phyloP scores from a whole-genome alignment of 2,797 vertebrate species.

The Hoplostethus mediterraneus region DNA sequence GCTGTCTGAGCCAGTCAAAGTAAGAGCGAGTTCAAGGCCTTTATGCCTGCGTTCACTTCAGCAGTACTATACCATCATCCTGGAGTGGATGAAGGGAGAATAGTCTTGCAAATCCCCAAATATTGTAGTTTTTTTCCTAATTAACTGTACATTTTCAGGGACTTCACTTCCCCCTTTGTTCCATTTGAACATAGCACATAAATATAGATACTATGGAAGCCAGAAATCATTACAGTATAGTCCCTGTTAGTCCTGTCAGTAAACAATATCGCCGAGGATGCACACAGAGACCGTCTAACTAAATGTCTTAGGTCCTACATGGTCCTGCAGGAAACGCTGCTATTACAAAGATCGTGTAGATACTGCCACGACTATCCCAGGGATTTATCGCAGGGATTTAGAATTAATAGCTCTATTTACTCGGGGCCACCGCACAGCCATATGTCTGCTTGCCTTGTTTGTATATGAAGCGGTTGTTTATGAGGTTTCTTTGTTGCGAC shows the following conservation, averaged over 20 bases:
- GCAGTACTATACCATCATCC: too few species aligned
- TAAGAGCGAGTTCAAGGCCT: neutral
- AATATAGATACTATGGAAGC: too few species aligned
- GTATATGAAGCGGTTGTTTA: slow-evolving; percentile 44
- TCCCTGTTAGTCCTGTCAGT: too few species aligned
- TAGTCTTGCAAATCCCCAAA: too few species aligned
- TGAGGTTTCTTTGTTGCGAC: slow-evolving; percentile 34
- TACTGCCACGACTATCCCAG: slow-evolving; percentile 10
- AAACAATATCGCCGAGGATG: too few species aligned
- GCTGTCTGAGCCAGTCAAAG: slow-evolving; percentile 6
- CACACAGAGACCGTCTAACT: too few species aligned
- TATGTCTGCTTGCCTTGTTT: slow-evolving; percentile 66
- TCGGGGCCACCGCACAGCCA: slow-evolving; percentile 44
- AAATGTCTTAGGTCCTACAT: too few species aligned
- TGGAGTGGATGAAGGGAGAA: too few species aligned
- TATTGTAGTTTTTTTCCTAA: too few species aligned
- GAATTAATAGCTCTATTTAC: slow-evolving; percentile 71
- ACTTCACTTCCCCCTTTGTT: neutral
- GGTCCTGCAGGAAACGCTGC: too few species aligned
- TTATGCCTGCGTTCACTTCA: neutral
- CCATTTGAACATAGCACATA: neutral
- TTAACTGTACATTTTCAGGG: neutral
- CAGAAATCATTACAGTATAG: too few species aligned
- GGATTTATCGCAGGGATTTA: slow-evolving; percentile 71
- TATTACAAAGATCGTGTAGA: neutral